Base-by-base conservation (phyloP, 2,113 vertebrate species). In the Calypte anna region DNA sequence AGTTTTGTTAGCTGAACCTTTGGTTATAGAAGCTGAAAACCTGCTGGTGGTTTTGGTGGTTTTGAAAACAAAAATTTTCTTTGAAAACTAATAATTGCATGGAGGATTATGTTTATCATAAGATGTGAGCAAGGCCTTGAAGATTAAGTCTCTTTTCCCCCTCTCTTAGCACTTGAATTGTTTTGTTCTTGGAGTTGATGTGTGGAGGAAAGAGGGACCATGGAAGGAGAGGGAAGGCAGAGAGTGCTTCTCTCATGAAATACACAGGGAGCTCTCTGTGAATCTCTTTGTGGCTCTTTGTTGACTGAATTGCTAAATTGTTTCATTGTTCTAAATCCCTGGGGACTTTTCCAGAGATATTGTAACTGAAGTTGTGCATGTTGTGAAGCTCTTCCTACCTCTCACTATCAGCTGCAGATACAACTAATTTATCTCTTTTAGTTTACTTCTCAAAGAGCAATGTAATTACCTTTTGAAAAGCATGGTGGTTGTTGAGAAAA, bases 231-330 rank as follows among this genome's bases (percentile, higher is more conserved):
- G 33, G 55, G 38, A 70, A 93, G 73, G 82, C 72, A 86, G 88
- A 70, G 54, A 96, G 85, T 76, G 69, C 93, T 91, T 90, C 44
- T 76, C 62, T 97, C 96, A 97, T 96, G 90, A 97, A 96, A 96
- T 96, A 96, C 94, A 94, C 90, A 96, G 40, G 57, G 82, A 67
- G 68, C 88, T 92, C 94, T 94, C 73, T 50, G 0, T 90, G 92
- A 95, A 96, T 96, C 92, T 96, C 82, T 90, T 95, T 93, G 68
- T 67, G 82, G 80, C 76, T 95, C 68, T 85, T 51, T 79, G 85
- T 91, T 95, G 79, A 95, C 90, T 90, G 88, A 92, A 91, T 95
- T 76, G 82, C 85, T 95, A 95, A 96, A 96, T 97, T 96, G 82
- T 90, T 82, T 95, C 90, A 92, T 94, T 96, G 94, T 94, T 96